A percentile compares a stretch with the other conserved stretches of the same genome.
Evolutionary conservation across 2,113 vertebrate genomes (phyloP).

Genomic region (Microcebus jonahi): DNA sequence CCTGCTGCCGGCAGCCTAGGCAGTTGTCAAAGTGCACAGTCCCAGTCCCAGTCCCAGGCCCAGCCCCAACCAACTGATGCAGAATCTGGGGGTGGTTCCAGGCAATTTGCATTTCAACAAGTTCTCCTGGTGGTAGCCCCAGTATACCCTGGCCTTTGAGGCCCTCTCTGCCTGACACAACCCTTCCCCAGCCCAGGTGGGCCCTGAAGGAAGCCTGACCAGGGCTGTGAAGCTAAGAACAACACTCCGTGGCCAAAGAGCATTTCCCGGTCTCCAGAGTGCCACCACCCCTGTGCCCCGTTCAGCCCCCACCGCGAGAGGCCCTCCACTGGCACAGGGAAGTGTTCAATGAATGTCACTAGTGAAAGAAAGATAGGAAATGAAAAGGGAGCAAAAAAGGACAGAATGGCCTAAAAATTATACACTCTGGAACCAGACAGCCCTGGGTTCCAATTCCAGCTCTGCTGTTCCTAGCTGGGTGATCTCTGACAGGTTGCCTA

Average conservation of each 20-base stretch:
- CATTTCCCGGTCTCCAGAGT: no score
- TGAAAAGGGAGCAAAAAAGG: neutral
- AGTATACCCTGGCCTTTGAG: neutral
- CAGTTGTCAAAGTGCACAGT: neutral
- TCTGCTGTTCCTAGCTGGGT: no score
- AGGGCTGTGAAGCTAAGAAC: no score
- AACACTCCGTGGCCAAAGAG: neutral
- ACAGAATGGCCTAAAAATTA: neutral
- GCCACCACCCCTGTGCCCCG: fast-evolving
- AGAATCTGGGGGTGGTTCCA: neutral
- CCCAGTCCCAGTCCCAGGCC: neutral
- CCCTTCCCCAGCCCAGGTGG: neutral
- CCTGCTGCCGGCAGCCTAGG: neutral
- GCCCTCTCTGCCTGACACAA: neutral
- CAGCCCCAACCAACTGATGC: neutral
- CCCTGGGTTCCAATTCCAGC: neutral
- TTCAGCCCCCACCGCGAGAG: neutral
- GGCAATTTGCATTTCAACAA: neutral
- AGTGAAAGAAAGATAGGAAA: neutral
- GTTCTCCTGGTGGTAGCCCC: neutral
- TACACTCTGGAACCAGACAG: neutral
- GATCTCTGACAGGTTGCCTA: neutral
- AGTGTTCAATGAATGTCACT: no score
- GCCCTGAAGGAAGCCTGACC: neutral
- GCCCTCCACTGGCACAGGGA: neutral